Evolutionary conservation across 2,113 vertebrate species (phyloP).

Genomic region (Pterocles burchelli): DNA sequence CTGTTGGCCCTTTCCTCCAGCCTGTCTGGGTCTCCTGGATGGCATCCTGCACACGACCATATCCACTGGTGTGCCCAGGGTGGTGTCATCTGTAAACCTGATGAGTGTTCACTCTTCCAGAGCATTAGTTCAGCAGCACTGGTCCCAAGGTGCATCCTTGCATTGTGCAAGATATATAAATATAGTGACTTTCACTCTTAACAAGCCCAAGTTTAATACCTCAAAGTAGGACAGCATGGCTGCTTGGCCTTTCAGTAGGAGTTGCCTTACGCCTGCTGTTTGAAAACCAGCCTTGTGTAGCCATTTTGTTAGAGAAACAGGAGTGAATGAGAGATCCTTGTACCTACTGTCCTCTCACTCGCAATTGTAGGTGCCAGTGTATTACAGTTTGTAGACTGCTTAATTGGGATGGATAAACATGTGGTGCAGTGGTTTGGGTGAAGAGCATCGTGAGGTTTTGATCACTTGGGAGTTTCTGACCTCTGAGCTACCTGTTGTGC

Average conservation of each 20-base stretch:
- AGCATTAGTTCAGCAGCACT: not conserved
- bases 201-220: not conserved
- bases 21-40: not conserved
- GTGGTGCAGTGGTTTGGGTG: not conserved
- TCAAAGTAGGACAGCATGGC: not conserved
- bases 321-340: fast-evolving
- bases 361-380: not conserved
- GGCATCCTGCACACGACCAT: fast-evolving
- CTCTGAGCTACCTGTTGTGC: not conserved
- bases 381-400: not conserved
- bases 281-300: not conserved
- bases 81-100: not conserved
- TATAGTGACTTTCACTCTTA: not conserved
- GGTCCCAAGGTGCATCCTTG: not conserved
- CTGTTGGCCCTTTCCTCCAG: not conserved
- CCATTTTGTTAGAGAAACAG: not conserved
- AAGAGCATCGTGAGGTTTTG: not conserved
- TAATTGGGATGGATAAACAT: not conserved
- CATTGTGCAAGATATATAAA: not conserved
- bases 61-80: not conserved
- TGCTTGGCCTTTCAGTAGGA: not conserved
- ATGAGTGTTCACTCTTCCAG: not conserved
- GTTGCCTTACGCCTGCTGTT: not conserved
- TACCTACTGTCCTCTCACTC: not conserved
- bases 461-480: not conserved